A percentile compares a stretch with the other conserved stretches of the same genome.
Conservation (phyloP, 1,140 invertebrate genomes). For the Micrasema minimum region DNA sequence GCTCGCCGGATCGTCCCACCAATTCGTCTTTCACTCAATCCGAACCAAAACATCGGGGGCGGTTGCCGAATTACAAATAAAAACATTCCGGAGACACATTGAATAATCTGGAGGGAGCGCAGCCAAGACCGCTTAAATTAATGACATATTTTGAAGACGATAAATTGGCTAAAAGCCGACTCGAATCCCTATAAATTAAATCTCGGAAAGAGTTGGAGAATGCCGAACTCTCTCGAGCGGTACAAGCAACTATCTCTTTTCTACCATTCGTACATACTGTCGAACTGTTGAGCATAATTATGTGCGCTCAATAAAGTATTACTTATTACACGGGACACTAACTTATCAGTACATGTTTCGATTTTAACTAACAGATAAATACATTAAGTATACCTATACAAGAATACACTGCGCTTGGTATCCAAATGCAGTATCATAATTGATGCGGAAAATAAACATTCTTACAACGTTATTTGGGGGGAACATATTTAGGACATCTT, state of each 20-base stretch:
- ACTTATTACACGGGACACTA: not conserved
- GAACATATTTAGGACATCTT: too few species aligned
- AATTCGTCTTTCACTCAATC: slow-evolving; percentile 32
- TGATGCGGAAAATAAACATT: too few species aligned
- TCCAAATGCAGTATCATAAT: too few species aligned
- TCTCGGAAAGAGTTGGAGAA: slow-evolving; percentile 28
- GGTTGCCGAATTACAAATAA: slow-evolving; percentile 49
- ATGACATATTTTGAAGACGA: slow-evolving; percentile 52
- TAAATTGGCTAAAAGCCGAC: slow-evolving; percentile 46
- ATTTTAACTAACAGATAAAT: not conserved
- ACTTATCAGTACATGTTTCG: not conserved
- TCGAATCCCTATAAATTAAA: slow-evolving; percentile 50
- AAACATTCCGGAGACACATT: slow-evolving; percentile 44
- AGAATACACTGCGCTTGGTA: not conserved
- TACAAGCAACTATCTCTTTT: too few species aligned
- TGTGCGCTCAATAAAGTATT: not conserved
- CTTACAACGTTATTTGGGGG: too few species aligned
- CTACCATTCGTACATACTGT: too few species aligned
- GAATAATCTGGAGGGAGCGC: slow-evolving; percentile 45
- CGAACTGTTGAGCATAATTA: too few species aligned
- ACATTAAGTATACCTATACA: not conserved
- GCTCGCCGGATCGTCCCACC: too few species aligned
- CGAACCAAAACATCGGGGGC: slow-evolving; percentile 32
- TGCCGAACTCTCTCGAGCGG: slow-evolving; percentile 18
- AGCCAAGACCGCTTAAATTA: slow-evolving; percentile 42